Percentiles rank a stretch among this genome's conserved stretches.
phyloP scores from a whole-genome alignment of 2,113 vertebrate species.

The Ophiodon elongatus region DNA sequence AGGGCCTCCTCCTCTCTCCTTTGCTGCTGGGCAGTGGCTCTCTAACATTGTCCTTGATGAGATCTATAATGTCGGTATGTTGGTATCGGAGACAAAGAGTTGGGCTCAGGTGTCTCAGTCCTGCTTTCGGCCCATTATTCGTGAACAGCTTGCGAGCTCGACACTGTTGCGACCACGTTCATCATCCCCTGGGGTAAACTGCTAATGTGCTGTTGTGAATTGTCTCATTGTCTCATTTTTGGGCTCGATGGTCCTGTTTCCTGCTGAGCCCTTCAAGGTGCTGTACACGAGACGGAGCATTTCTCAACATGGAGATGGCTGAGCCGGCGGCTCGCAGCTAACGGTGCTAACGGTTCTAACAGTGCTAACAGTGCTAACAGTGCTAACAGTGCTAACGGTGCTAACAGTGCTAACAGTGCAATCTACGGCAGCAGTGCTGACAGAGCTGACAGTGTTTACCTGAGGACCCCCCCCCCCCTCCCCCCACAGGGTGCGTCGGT shows the following conservation, averaged over 20 bases:
- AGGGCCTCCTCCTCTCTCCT: background rate
- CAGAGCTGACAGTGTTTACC: no score
- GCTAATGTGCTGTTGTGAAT: no score
- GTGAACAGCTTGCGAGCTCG: background rate
- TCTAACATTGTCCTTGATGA: background rate
- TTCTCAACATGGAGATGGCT: background rate
- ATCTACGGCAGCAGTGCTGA: background rate
- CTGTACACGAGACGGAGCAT: background rate
- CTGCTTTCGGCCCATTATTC: background rate
- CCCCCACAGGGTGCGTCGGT: no score
- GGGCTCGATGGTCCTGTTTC: background rate
- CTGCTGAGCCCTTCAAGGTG: background rate
- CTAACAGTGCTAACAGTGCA: background rate
- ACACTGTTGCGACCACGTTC: background rate
- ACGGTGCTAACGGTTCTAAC: background rate
- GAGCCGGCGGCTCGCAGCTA: background rate
- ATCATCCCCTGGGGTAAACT: background rate
- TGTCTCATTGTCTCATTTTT: background rate
- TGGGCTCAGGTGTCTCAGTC: background rate
- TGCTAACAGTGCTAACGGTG: background rate
- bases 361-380: no score
- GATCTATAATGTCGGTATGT: background rate
- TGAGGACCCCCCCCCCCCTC: no score
- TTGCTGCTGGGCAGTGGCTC: background rate
- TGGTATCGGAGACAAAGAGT: background rate